Evolutionary conservation across 2,797 vertebrate genomes (phyloP), one percentile per base, ranked within the genome.

Genomic region (Cygnus olor): DNA sequence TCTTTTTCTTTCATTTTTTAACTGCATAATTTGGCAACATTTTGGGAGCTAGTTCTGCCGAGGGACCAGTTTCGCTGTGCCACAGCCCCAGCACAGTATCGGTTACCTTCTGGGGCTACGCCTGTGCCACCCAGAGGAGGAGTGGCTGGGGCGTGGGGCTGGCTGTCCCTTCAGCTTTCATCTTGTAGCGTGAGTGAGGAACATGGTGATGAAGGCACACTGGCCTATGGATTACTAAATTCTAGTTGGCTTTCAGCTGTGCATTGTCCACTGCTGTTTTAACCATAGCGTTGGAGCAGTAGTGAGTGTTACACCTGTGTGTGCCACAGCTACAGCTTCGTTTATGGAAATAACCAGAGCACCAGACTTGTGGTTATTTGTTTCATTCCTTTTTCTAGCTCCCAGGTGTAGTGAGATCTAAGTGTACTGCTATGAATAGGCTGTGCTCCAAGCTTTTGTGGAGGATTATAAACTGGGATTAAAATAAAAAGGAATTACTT

Each of bases 71-170:
- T 79, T 63, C 25, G 25, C 49, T 60, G 42, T 60, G 47, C 18
- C 10, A 0, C 2, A 18, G 71, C 56, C 14, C 3, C 0, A 2
- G 14, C 1, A 0, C 4, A 6, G 49, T 60, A 44, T 36, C 7
- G 0, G 38, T 58, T 77, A 27, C n/a, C 38, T 49, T 16, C 45
- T 32, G 60, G n/a, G 30, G 53, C 24, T 32, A 47, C 1, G 14
- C 56, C 45, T 30, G 70, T 82, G 19, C 18, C 65, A 19, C 69
- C 60, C 36, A 7, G 21, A 0, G 3, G 38, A 79, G n/a, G 57
- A 27, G 7, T 3, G 3, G 7, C 21, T 30, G 54, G 40, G 56
- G 42, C 1, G 2, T 27, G 64, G 77, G 53, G 3, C 4, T 0
- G 65, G 53, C 71, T 68, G 5, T 36, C 28, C 5, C 51, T 53